phyloP scores from a whole-genome alignment of 2,113 vertebrate genomes.

The Isurus oxyrinchus region DNA sequence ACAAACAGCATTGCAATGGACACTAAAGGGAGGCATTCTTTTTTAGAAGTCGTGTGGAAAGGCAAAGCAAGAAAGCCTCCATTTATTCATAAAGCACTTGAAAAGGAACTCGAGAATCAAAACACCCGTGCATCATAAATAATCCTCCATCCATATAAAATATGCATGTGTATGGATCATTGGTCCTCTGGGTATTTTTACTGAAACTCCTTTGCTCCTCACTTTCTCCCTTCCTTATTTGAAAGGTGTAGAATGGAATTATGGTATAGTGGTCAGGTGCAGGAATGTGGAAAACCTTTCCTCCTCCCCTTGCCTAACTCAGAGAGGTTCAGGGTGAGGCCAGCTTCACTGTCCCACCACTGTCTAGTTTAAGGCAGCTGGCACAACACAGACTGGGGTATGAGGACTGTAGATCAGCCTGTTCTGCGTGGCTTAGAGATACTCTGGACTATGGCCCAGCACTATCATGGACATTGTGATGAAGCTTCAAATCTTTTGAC shows the following conservation, averaged over 20 bases:
- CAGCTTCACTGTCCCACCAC: background rate
- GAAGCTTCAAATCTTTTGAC: background rate
- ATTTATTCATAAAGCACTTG: slow-evolving; percentile 14
- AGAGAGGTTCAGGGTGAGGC: background rate
- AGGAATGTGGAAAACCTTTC: background rate
- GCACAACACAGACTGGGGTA: background rate
- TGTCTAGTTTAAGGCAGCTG: background rate
- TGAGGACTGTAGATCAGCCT: no score
- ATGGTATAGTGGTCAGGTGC: background rate
- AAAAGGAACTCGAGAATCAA: background rate
- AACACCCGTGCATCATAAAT: background rate
- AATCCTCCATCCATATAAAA: background rate
- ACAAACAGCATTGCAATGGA: background rate
- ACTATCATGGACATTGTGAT: background rate
- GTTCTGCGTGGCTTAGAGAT: background rate
- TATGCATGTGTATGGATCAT: background rate
- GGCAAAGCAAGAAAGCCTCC: background rate
- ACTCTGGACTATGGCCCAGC: background rate
- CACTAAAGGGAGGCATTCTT: background rate
- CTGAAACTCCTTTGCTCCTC: background rate
- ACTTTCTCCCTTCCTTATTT: background rate
- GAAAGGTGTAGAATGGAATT: no score
- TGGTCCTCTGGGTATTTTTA: background rate
- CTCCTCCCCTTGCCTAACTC: background rate
- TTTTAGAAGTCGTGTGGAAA: background rate